Base-by-base conservation (phyloP, 2,113 vertebrate genomes). In the Callospermophilus lateralis region DNA sequence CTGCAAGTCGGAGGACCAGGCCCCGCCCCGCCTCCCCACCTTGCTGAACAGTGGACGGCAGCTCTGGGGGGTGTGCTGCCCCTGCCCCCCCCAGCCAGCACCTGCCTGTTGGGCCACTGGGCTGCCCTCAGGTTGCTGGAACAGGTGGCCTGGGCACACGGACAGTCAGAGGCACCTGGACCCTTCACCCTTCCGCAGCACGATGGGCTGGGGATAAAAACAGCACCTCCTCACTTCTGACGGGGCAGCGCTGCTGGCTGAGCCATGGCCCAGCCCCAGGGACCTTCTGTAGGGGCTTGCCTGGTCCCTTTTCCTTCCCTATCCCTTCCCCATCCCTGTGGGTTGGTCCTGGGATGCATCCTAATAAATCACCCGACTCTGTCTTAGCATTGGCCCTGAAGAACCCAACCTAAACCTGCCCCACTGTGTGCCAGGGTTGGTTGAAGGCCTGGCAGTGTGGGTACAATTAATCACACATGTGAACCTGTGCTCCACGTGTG, bases 1-100 rank as follows among this genome's bases (percentile, higher is more conserved):
- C 1, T 0, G 9, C n/a, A n/a, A n/a, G 2, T 42, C 30, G 1
- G 32, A 37, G 34, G 4, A 24, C 53, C 22, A 11, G 9, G 26
- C 65, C 8, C 22, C 13, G 1, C 34, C 12, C 17, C 6, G 26
- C 55, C 45, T 34, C 10, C 10, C 67, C 28, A 32, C 17, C 53
- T 51, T 8, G 10, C 24, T 15, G 45, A 73, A 2, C 8, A 0
- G 20, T 1, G 6, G 17, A 9, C 51, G 3, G 37, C 1, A 3
- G 79, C 6, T n/a, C 84, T 6, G 9, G 30, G 0, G 9, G 30
- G 0, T 6, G 28, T 2, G 9, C 58, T 1, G 3, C 51, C 0
- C 10, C 24, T 48, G 26, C 13, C 6, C 32, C 51, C 1, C 3
- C n/a, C n/a, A 30, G 67, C n/a, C 61, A 51, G 84, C 32, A 48